These are phyloP conservation scores for Acronicta aceris DNA, from an alignment of 2,888 invertebrate genomes.

Conservation along the genomic window DNA sequence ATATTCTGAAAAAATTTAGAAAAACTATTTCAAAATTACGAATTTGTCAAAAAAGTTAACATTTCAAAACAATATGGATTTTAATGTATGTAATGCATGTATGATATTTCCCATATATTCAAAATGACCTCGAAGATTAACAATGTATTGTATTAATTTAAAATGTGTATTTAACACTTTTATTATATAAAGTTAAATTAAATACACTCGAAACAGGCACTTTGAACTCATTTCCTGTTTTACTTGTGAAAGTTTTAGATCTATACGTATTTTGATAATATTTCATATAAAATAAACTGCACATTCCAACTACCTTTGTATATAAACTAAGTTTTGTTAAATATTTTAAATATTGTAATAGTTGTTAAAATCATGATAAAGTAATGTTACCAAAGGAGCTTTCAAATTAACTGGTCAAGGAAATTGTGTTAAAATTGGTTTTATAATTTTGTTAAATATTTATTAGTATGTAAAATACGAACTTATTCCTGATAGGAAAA, in stretches of 20 bases:
- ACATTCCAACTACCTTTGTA: conserved; percentile 62
- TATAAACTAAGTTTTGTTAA: conserved; percentile 41
- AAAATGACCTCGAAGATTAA: conserved; percentile 4
- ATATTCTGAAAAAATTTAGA: conserved; percentile 31
- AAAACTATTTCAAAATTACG: conserved; percentile 24
- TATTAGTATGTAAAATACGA: conserved; percentile 1
- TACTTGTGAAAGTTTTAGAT: conserved; percentile 23
- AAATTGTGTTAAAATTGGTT: conserved; percentile 13
- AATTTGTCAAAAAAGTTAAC: conserved; percentile 11
- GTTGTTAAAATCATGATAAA: conserved; percentile 35
- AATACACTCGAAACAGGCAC: conserved; percentile 7
- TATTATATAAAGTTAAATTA: neutral
- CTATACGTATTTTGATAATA: conserved; percentile 45
- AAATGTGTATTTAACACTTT: neutral
- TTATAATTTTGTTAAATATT: conserved; percentile 23
- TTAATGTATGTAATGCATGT: neutral
- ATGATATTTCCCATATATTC: neutral
- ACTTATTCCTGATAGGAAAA: too few species aligned
- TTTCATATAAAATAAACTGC: conserved; percentile 34
- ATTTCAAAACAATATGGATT: conserved; percentile 2
- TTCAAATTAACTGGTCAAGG: conserved; percentile 41
- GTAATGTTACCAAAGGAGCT: conserved; percentile 67
- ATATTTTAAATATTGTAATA: conserved; percentile 40
- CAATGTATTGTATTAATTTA: neutral
- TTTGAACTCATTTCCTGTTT: conserved; percentile 20